Evolutionary conservation across 2,888 invertebrate species (phyloP).

Genomic region (Trisateles emortualis): DNA sequence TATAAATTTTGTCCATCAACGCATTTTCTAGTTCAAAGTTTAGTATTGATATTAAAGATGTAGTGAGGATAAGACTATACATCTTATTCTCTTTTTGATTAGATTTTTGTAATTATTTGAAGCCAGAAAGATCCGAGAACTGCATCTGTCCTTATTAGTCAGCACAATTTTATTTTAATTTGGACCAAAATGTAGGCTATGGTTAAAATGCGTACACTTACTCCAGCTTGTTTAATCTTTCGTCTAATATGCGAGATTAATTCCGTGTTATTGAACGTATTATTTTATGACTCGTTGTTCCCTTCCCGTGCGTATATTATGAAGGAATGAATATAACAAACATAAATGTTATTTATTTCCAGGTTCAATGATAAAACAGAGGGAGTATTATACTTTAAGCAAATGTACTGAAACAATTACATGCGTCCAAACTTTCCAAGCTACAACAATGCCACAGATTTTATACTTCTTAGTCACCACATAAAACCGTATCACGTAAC

Average conservation of each 20-base stretch:
- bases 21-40: too few species aligned
- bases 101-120: too few species aligned
- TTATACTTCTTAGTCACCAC: background rate
- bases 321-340: background rate
- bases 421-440: background rate
- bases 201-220: background rate
- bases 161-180: too few species aligned
- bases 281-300: background rate
- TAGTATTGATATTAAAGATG: too few species aligned
- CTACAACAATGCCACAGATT: background rate
- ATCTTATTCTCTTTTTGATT: too few species aligned
- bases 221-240: background rate
- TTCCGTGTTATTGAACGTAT: background rate
- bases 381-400: background rate
- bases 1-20: too few species aligned
- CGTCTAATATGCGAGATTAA: background rate
- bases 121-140: too few species aligned
- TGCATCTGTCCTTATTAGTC: too few species aligned
- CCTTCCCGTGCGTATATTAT: background rate
- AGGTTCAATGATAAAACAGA: background rate
- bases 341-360: background rate
- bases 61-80: too few species aligned
- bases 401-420: background rate
- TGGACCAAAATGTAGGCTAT: too few species aligned
- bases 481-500: background rate